Evolutionary conservation across 2,888 invertebrate genomes (phyloP).

Genomic region (Leuctra nigra): DNA sequence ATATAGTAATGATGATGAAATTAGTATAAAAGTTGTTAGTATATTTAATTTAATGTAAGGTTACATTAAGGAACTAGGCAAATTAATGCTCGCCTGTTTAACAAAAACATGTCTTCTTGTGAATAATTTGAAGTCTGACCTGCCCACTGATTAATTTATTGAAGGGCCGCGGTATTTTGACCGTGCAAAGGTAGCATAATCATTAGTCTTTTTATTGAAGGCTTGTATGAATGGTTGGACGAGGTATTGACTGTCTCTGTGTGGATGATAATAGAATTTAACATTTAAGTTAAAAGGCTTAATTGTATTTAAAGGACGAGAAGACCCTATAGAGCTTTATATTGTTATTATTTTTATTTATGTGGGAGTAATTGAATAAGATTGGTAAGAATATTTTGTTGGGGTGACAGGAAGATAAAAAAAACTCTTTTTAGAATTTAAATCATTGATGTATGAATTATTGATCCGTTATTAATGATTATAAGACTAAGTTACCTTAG

Average conservation of each 20-base stretch:
- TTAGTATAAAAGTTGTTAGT: too few relatives aligned
- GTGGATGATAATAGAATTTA: too few relatives aligned
- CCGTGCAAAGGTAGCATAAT: slow-evolving; percentile 78
- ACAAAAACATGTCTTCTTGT: slow-evolving; percentile 68
- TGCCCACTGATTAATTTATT: slow-evolving; percentile 60
- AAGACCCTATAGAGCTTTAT: slow-evolving; percentile 67
- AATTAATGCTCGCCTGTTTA: slow-evolving; percentile 72
- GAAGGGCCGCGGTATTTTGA: slow-evolving; percentile 73
- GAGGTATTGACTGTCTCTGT: too few relatives aligned
- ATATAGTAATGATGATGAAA: slow-evolving; percentile 37
- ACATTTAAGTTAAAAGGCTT: slow-evolving; percentile 58
- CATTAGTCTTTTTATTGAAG: slow-evolving; percentile 71
- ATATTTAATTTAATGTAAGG: too few relatives aligned
- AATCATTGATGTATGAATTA: slow-evolving; percentile 41
- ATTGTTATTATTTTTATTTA: slow-evolving; percentile 38
- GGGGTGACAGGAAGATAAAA: slow-evolving; percentile 57
- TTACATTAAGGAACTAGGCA: too few relatives aligned
- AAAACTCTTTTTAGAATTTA: too few relatives aligned
- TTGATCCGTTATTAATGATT: slow-evolving; percentile 54
- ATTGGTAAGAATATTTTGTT: slow-evolving; percentile 48
- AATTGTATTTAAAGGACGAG: slow-evolving; percentile 53
- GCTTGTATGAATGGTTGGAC: slow-evolving; percentile 75
- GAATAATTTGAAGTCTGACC: slow-evolving; percentile 57
- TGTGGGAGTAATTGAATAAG: slow-evolving; percentile 37
- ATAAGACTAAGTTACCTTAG: slow-evolving; percentile 69